Percentiles rank a stretch among this genome's conserved stretches.
Conservation (phyloP, 2,113 vertebrate species). For the Odocoileus virginianus region DNA sequence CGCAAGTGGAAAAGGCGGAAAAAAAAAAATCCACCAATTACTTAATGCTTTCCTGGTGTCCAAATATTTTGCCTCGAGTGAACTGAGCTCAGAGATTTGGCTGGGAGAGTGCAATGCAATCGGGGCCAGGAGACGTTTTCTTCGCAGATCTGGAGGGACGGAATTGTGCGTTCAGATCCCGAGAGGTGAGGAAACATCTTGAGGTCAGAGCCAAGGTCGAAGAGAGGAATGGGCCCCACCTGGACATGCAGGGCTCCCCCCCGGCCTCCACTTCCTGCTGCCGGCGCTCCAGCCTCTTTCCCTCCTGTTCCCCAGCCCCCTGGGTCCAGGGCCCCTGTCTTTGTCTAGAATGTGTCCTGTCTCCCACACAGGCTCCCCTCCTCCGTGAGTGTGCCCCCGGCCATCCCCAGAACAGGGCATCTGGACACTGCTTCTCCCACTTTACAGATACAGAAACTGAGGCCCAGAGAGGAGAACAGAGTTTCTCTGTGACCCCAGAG, state of each 20-base stretch:
- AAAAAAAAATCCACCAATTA: neutral
- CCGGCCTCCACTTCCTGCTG: accelerated
- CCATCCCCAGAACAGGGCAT: neutral
- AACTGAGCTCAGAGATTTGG: neutral
- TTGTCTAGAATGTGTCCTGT: too few relatives aligned
- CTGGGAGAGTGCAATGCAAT: accelerated
- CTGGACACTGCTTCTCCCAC: neutral
- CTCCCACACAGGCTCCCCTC: neutral
- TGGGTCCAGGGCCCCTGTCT: neutral
- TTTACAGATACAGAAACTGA: neutral
- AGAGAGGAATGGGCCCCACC: neutral
- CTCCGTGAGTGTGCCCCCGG: neutral
- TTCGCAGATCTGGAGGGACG: neutral
- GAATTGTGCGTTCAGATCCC: neutral
- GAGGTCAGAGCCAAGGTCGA: neutral
- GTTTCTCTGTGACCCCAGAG: neutral
- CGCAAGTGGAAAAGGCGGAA: neutral
- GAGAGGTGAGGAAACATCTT: neutral
- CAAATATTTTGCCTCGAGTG: slow-evolving; percentile 26
- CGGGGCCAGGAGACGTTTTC: accelerated
- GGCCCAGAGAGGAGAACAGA: neutral
- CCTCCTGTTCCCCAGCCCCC: neutral
- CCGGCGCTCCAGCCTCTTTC: neutral
- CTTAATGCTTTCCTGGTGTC: neutral
- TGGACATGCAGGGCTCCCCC: neutral